Evolutionary conservation across 1,140 invertebrate genomes (phyloP).

Genomic region (Meloidogyne hapla): DNA sequence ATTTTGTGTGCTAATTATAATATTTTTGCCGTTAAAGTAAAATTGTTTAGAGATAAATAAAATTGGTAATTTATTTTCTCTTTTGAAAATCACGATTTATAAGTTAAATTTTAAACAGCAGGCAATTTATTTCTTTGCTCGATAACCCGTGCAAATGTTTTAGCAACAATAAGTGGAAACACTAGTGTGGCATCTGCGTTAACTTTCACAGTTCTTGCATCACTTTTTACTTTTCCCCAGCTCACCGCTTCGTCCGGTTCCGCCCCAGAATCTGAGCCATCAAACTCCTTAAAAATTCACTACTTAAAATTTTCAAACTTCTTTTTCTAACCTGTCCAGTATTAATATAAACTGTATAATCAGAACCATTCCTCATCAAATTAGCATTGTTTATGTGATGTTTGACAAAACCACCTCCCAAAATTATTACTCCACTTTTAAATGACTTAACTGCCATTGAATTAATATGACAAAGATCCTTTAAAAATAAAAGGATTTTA

Average conservation of each 20-base stretch:
- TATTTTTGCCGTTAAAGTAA: too few species aligned
- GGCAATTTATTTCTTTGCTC: background rate
- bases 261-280: constrained; percentile 96
- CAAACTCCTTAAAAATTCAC: constrained; percentile 75
- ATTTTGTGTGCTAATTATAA: too few species aligned
- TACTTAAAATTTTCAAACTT: background rate
- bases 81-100: too few species aligned
- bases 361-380: constrained; percentile 96
- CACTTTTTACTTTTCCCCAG: constrained; percentile 92
- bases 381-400: constrained; percentile 98
- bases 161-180: constrained; percentile 87
- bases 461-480: constrained; percentile 85
- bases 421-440: constrained; percentile 91
- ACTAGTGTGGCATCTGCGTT: constrained; percentile 91
- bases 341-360: constrained; percentile 92
- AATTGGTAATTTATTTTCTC: too few species aligned
- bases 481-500: constrained; percentile 9
- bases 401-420: constrained; percentile 95
- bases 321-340: constrained; percentile 73
- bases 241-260: constrained; percentile 95
- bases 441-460: constrained; percentile 88
- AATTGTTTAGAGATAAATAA: too few species aligned
- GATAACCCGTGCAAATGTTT: constrained; percentile 79
- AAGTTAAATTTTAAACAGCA: too few species aligned
- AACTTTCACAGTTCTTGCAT: constrained; percentile 86